Base-by-base conservation (phyloP, 2,888 invertebrate genomes). In the Heliconius ismenius region DNA sequence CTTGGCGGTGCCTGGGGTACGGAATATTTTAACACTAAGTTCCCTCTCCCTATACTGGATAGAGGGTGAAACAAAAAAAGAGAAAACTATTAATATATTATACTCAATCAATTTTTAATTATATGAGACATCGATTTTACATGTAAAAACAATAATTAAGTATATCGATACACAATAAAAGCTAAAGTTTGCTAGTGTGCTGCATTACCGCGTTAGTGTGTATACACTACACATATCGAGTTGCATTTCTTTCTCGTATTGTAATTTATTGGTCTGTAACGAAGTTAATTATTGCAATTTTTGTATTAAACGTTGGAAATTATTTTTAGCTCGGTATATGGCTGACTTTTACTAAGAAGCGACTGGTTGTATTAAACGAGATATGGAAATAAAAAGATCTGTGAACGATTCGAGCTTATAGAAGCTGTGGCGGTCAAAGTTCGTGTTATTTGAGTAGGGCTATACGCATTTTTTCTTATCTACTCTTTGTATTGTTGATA, bases 221-320 rank as follows among this genome's bases (percentile, higher is more conserved):
- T 74, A 65, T 83, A 86, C 87, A 15, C 43, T 24, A 49, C 7
- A 49, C 80, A 90, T 89, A 88, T 88, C 89, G 86, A 87, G 88
- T 90, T 88, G 90, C 90, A 91, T 91, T 93, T 93, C 92, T 93
- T 93, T 92, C 92, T 92, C 89, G 90, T 91, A 92, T 93, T 92
- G 94, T 93, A 92, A 94, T 94, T 93, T 94, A 94, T 94, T 91
- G 91, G 92, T 90, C 93, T 93, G 93, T 93, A 93, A 93, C 93
- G 90, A 93, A 92, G 93, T 93, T 93, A 94, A 94, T 94, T 94
- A 94, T 93, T 93, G 91, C 92, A 91, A 94, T 94, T 94, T 94
- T 94, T 93, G 93, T 93, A 93, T 93, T 93, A 93, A 94, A 94
- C 92, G 93, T 90, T 92, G 92, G 89, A 93, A 92, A 93, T 93